These are phyloP conservation scores for Grammomys surdaster DNA, from an alignment of 2,113 vertebrate species.

Conservation along the genomic window DNA sequence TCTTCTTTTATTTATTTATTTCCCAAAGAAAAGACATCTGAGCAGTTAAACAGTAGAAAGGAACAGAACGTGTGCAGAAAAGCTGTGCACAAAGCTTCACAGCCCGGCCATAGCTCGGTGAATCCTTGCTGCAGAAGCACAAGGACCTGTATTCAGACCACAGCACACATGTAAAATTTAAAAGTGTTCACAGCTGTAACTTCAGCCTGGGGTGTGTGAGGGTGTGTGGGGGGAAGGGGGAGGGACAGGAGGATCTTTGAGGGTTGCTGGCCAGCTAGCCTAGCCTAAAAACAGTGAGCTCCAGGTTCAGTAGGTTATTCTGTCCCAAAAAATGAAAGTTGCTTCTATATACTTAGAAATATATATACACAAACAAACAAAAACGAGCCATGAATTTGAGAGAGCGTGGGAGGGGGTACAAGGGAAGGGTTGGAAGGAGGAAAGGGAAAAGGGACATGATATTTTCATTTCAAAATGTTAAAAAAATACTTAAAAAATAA, in stretches of 20 bases:
- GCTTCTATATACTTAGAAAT: not conserved
- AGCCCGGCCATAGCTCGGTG: not conserved
- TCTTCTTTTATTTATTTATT: not conserved
- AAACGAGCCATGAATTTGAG: not conserved
- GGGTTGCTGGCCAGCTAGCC: not conserved
- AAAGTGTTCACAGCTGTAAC: not conserved
- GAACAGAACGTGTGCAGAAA: not conserved
- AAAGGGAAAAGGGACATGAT: not conserved
- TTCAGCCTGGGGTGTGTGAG: not conserved
- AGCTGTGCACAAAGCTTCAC: not conserved
- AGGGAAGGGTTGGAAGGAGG: not conserved
- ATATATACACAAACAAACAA: not conserved
- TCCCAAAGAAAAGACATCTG: not conserved
- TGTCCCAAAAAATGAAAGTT: not conserved
- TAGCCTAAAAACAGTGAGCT: not conserved
- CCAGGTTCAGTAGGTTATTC: not conserved
- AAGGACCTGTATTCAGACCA: not conserved
- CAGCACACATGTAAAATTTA: not conserved
- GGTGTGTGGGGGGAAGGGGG: rapidly evolving
- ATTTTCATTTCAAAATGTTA: not conserved
- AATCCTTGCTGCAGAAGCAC: not conserved
- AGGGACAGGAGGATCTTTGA: not conserved
- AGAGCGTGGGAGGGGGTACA: not conserved
- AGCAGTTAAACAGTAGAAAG: not conserved
- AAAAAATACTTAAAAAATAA: not conserved